These are phyloP conservation scores for Hydropsyche betteni DNA, from an alignment of 2,888 invertebrate species.

Conservation along the genomic window DNA sequence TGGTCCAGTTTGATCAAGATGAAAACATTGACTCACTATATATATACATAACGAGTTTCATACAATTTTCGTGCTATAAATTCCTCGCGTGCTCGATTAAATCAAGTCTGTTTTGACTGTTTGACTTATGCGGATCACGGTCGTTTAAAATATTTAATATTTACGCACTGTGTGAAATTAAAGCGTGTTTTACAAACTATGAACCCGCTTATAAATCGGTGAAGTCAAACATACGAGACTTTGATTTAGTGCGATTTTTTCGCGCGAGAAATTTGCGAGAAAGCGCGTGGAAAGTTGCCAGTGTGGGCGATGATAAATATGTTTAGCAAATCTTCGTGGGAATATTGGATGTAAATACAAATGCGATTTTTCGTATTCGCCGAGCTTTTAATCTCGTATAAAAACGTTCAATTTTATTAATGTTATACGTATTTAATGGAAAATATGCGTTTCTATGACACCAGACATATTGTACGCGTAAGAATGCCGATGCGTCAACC, in stretches of 20 bases:
- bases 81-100: too few species aligned
- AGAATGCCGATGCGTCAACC: too few species aligned
- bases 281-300: background rate
- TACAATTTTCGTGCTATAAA: too few species aligned
- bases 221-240: constrained; percentile 17
- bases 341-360: background rate
- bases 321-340: background rate
- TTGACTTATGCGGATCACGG: background rate
- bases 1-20: too few species aligned
- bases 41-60: too few species aligned
- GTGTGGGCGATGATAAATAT: background rate
- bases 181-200: constrained; percentile 5
- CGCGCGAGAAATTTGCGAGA: background rate
- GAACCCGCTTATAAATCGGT: background rate
- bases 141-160: background rate
- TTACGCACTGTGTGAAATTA: background rate
- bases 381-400: too few species aligned
- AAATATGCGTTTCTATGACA: too few species aligned
- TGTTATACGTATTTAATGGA: too few species aligned
- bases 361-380: background rate
- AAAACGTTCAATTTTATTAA: too few species aligned
- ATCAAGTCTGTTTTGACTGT: background rate
- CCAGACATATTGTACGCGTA: too few species aligned
- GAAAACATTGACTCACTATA: too few species aligned
- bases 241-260: constrained; percentile 9